Base-by-base conservation (phyloP, 2,797 vertebrate genomes). In the Valencia hispanica region DNA sequence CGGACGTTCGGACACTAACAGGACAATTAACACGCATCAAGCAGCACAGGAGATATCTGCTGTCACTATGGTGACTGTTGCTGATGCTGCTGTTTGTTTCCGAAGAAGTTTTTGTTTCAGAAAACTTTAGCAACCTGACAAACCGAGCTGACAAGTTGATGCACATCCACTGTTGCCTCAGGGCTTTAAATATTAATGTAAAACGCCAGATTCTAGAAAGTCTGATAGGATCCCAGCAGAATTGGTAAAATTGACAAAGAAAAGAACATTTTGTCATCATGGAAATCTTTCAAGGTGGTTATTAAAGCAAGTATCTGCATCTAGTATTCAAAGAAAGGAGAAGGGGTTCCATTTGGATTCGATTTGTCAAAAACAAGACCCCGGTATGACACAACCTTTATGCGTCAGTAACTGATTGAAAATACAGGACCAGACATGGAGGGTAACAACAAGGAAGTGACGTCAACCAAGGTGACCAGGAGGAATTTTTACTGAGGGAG, bases 1-100 rank as follows among this genome's bases (percentile, higher is more conserved):
- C 4, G 69, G 69, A 70, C 69, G 12, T 50, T 70, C 7, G 69
- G 69, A 70, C 69, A 53, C 69, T 12, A 70, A 69, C 68, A 48
- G 43, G 68, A 45, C 68, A 69, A 69, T 69, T 69, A 69, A 27
- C 25, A n/a, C 2, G 32, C 32, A n/a, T 15, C 27, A n/a, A n/a
- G 55, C 30, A 59, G 30, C 59, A 10, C 59, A 5, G 34, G 59
- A 22, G 32, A 22, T 22, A 32, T 36, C 32, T 11, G 59, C 32
- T 63, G 61, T 39, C 9, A 10, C 61, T 63, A 14, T 63, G 34
- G 61, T 22, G 11, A 39, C 61, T 12, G 9, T 9, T 9, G 18
- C 8, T 2, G 20, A 25, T 22, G 22, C 50, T 47, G 2, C 30
- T 63, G 61, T 63, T 63, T 63, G 59, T 22, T 63, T 11, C 9